phyloP scores from a whole-genome alignment of 2,888 invertebrate species.

The Chironomus tentans region DNA sequence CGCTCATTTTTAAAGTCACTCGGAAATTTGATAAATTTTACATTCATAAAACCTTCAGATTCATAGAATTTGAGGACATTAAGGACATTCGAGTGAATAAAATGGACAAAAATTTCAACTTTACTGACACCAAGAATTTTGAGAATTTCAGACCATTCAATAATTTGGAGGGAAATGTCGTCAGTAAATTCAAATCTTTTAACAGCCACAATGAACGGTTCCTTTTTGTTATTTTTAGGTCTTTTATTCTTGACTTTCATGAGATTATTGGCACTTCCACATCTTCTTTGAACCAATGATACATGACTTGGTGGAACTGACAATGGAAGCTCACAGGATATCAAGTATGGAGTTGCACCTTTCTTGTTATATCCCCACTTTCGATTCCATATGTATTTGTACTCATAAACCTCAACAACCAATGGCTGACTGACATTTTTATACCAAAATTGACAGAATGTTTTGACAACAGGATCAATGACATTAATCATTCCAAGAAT shows the following conservation, averaged over 20 bases:
- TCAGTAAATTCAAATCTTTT: constrained; percentile 1
- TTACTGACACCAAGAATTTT: constrained; percentile 4
- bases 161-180: background rate
- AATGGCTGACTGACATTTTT: background rate
- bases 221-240: background rate
- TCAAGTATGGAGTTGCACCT: background rate
- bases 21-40: background rate
- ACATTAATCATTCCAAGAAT: background rate
- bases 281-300: background rate
- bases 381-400: background rate
- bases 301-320: background rate
- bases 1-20: background rate
- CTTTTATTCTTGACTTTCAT: background rate
- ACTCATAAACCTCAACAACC: background rate
- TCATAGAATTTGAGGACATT: constrained; percentile 3
- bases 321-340: background rate
- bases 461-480: background rate
- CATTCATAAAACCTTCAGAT: background rate
- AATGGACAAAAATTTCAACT: background rate
- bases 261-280: background rate
- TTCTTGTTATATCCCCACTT: background rate
- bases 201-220: background rate
- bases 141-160: constrained; percentile 18
- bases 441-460: constrained; percentile 13
- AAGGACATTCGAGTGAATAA: background rate